These are phyloP conservation scores for Clarias fuscus DNA, from an alignment of 2,797 vertebrate species.

Conservation along the genomic window DNA sequence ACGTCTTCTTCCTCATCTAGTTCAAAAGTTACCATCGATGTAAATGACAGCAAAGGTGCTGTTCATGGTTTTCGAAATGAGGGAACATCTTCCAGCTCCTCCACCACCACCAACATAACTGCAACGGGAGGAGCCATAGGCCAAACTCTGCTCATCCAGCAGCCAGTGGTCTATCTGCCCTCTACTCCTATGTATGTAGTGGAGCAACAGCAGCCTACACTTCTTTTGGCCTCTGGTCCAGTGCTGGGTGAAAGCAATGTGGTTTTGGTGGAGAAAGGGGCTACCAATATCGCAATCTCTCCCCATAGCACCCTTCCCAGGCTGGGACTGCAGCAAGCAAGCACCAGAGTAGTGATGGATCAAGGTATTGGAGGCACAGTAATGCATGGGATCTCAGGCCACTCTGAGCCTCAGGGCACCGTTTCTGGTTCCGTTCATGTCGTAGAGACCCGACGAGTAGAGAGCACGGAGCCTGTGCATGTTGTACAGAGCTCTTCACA, in stretches of 20 bases:
- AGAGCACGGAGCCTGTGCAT: neutral
- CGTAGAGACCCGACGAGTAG: constrained; percentile 8
- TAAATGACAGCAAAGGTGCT: neutral
- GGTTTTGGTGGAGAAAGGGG: constrained; percentile 60
- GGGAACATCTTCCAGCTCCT: neutral
- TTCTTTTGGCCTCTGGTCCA: constrained; percentile 72
- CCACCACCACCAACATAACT: constrained; percentile 56
- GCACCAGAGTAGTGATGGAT: constrained; percentile 61
- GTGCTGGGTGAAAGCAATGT: constrained; percentile 53
- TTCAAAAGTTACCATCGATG: neutral
- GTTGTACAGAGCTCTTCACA: neutral
- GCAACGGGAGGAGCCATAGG: constrained; percentile 54
- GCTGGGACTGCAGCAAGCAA: constrained; percentile 62
- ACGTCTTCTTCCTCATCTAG: constrained; percentile 41
- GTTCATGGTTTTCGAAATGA: neutral
- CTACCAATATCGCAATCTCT: constrained; percentile 33
- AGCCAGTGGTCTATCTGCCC: constrained; percentile 77
- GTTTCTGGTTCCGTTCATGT: constrained; percentile 2
- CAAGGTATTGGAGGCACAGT: neutral
- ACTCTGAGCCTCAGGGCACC: constrained; percentile 46
- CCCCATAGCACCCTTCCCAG: constrained; percentile 44
- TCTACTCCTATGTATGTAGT: constrained; percentile 69
- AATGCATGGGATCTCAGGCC: constrained; percentile 55
- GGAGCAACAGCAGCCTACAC: constrained; percentile 72
- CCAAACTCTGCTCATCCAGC: constrained; percentile 71